These are phyloP conservation scores for Dicerorhinus sumatrensis DNA, from an alignment of 2,113 vertebrate species.

Conservation along the genomic window DNA sequence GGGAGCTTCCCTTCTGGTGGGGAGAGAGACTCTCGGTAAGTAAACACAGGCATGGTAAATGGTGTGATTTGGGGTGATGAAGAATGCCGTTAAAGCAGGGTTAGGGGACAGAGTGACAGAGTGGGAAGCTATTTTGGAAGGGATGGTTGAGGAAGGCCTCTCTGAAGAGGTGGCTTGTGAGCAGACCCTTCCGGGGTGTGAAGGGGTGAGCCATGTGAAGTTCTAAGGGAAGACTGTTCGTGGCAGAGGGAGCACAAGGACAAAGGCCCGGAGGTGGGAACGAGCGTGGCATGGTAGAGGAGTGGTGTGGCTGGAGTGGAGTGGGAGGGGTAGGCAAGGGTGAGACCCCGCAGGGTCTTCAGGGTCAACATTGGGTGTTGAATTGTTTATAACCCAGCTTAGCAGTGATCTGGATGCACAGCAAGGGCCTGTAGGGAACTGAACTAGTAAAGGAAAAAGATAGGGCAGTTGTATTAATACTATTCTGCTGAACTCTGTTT, in stretches of 20 bases:
- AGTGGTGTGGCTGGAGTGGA: not conserved
- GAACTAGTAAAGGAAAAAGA: not conserved
- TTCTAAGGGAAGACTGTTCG: not conserved
- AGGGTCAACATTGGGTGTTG: not conserved
- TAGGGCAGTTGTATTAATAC: not conserved
- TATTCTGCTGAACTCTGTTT: not conserved
- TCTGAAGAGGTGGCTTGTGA: not conserved
- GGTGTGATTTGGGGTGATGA: not conserved
- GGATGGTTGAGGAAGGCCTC: not conserved
- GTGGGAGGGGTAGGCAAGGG: not conserved
- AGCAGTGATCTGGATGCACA: not conserved
- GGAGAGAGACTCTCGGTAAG: not conserved
- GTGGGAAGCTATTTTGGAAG: not conserved
- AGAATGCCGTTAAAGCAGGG: not conserved
- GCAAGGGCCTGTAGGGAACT: not conserved
- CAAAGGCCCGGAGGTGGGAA: not conserved
- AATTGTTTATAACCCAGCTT: not conserved
- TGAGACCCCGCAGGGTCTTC: not conserved
- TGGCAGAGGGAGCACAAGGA: not conserved
- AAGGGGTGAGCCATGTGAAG: not conserved
- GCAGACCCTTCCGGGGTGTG: too few species aligned
- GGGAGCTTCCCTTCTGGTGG: not conserved
- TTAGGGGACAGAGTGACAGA: not conserved
- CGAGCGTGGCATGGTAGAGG: not conserved
- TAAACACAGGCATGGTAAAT: not conserved